Base-by-base conservation (phyloP, 2,888 invertebrate species). In the Agrypnus murinus region DNA sequence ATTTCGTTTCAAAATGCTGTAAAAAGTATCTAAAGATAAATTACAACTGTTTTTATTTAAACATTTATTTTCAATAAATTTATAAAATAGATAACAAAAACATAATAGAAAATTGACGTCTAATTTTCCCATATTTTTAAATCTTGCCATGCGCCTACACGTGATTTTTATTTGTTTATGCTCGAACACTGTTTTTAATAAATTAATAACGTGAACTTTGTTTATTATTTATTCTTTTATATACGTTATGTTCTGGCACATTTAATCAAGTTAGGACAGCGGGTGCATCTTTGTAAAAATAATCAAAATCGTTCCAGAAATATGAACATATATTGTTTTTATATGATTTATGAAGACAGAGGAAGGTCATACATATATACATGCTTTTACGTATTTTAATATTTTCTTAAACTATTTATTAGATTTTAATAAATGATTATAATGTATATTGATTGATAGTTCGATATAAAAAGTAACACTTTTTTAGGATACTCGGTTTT, bases 191-290 rank as follows among this genome's bases (percentile, higher is more conserved):
- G 58, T 3, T 40, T 43, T 58, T 8, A 14, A 43, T 58, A 17
- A 58, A 58, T 58, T 14, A 19, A 58, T 43, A 58, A 40, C 15
- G 10, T 38, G 40, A 40, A 40, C 7, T 12, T 12, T 58, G 58
- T 58, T 58, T 58, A 58, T 43, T 55, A 5, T 9, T 55, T 58
- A n/a, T 46, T 46, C 14, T 12, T n/a, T n/a, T n/a, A n/a, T n/a
- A n/a, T n/a, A n/a, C n/a, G n/a, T n/a, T 7, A 15, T 7, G 7
- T 12, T 50, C 19, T 32, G 50, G n/a, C 50, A 43, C 58, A 14
- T 58, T 58, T 58, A n/a, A 58, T 58, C 58, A 58, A 58, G 40
- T 58, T 58, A 58, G 58, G 58, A 12, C 40, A 38, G 38, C 15
- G 58, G 32, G 40, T 31, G n/a, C 58, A 43, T 43, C 43, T 43